These are phyloP conservation scores for Sebastes taczanowskii DNA, from an alignment of 2,797 vertebrate genomes.

Conservation along the genomic window DNA sequence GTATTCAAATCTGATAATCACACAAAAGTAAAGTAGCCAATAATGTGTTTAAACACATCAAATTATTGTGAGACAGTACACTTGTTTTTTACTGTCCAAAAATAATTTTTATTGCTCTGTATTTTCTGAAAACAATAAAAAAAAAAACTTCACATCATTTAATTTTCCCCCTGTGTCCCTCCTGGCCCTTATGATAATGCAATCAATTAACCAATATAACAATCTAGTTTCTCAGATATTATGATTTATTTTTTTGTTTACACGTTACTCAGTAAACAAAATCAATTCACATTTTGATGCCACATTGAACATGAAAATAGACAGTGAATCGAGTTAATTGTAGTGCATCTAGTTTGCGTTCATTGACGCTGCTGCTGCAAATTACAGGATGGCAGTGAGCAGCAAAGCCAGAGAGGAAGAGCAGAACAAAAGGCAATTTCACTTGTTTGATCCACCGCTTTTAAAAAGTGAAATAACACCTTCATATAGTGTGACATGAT, in stretches of 20 bases:
- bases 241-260: slow-evolving; percentile 46
- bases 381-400: slow-evolving; percentile 72
- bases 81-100: not conserved
- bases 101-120: not conserved
- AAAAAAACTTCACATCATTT: not conserved
- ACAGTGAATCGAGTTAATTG: slow-evolving; percentile 76
- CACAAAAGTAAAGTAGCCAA: not conserved
- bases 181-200: slow-evolving; percentile 30
- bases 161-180: not conserved
- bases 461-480: slow-evolving; percentile 35
- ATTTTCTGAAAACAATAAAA: slow-evolving; percentile 22
- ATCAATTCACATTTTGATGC: slow-evolving; percentile 77
- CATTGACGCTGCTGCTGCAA: slow-evolving; percentile 77
- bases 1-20: not conserved
- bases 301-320: slow-evolving; percentile 76
- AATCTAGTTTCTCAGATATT: slow-evolving; percentile 34
- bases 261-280: slow-evolving; percentile 62
- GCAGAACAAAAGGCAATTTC: slow-evolving; percentile 66
- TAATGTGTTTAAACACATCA: not conserved
- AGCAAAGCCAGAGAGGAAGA: slow-evolving; percentile 56
- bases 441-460: slow-evolving; percentile 63
- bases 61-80: not conserved
- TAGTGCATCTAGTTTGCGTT: slow-evolving; percentile 74
- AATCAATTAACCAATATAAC: slow-evolving; percentile 53
- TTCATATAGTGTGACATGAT: slow-evolving; percentile 26